These are phyloP conservation scores for Capromys pilorides DNA, from an alignment of 2,797 vertebrate genomes.

Conservation along the genomic window DNA sequence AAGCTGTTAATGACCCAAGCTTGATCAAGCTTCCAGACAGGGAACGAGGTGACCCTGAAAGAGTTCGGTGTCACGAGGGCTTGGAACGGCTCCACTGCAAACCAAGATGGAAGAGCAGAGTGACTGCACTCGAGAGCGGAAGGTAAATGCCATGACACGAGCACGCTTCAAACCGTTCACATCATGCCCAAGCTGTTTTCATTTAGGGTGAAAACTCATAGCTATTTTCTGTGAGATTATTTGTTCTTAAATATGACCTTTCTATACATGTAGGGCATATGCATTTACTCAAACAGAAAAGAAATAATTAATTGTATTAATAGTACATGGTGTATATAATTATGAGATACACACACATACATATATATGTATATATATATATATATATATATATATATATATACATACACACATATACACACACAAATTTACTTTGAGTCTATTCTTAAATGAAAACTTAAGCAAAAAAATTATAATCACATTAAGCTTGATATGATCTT, in stretches of 20 bases:
- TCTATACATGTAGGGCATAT: background rate
- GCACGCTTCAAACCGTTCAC: background rate
- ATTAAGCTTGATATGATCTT: background rate
- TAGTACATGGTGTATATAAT: background rate
- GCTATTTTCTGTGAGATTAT: background rate
- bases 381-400: too few species aligned
- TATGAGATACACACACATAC: too few species aligned
- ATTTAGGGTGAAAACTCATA: background rate
- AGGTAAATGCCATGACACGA: background rate
- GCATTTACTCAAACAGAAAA: background rate
- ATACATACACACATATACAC: background rate
- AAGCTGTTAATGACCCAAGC: background rate
- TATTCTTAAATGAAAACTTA: background rate
- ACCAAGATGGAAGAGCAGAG: background rate
- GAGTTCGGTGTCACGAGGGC: background rate
- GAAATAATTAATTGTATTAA: background rate
- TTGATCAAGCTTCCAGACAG: background rate
- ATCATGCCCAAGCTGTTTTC: too few species aligned
- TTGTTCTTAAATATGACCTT: background rate
- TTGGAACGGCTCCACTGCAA: background rate
- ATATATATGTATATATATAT: too few species aligned
- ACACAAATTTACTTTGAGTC: slow-evolving; percentile 6
- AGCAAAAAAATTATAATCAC: background rate
- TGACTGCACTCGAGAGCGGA: background rate
- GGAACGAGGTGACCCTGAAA: background rate